Percentiles rank a stretch among this genome's conserved stretches.
These are phyloP conservation scores for Scleropages formosus DNA, from an alignment of 2,797 vertebrate species.

Conservation along the genomic window DNA sequence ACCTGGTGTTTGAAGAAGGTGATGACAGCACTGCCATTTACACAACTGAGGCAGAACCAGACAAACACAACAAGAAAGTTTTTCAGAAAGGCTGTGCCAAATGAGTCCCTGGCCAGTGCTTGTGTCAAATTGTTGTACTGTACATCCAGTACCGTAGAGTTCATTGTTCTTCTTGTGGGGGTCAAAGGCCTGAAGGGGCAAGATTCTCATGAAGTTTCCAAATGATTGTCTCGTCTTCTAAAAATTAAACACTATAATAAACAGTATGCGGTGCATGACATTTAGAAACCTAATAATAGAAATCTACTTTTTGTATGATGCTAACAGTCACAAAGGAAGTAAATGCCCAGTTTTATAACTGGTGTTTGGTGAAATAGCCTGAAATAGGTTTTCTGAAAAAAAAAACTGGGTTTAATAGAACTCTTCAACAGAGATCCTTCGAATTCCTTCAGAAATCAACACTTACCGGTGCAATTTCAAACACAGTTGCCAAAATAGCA, in stretches of 20 bases:
- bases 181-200: background rate
- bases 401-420: too few relatives aligned
- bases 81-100: conserved; percentile 55
- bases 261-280: background rate
- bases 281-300: conserved; percentile 2
- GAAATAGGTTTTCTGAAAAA: too few relatives aligned
- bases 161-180: background rate
- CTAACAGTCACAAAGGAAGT: too few relatives aligned
- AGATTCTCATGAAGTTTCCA: background rate
- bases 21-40: conserved; percentile 56
- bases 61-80: conserved; percentile 62
- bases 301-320: too few relatives aligned
- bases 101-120: conserved; percentile 55
- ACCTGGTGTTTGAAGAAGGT: conserved; percentile 64
- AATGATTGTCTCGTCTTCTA: background rate
- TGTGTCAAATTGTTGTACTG: conserved; percentile 24
- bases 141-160: background rate
- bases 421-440: too few relatives aligned
- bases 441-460: too few relatives aligned
- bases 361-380: too few relatives aligned
- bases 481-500: too few relatives aligned
- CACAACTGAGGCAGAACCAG: conserved; percentile 63
- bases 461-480: too few relatives aligned
- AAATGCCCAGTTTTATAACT: too few relatives aligned
- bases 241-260: conserved; percentile 1